Evolutionary conservation across 2,888 invertebrate genomes (phyloP), one percentile per base, ranked within the genome.

Genomic region (Nezara viridula): DNA sequence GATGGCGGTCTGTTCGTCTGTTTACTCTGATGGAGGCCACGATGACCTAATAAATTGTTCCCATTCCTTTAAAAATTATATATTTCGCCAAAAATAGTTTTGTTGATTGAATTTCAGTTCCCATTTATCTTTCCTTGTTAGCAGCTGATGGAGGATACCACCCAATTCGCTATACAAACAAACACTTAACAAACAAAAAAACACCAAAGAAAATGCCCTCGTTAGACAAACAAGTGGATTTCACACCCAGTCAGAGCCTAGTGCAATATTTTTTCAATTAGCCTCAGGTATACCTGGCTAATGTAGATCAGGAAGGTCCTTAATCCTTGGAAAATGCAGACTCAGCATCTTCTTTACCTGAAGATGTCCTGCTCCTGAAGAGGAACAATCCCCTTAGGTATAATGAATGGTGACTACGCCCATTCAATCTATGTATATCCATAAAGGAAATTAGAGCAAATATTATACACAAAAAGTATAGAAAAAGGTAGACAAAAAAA

Each of bases 211-310:
- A 73, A 73, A 73, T 73, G 32, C 66, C 19, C 66, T 73, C 66
- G 66, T 73, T 73, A 73, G 66, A 37, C 37, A 73, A 73, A 73
- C 66, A 73, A 73, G 66, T 73, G 66, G 37, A 73, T 73, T 73
- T 73, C 66, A 73, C 66, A 73, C 66, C 66, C 66, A 73, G 66
- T 73, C 32, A 73, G 66, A 73, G 66, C 32, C 7, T 73, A 73
- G 66, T 37, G 66, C 66, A 73, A 73, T 73, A 73, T 73, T 73
- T 73, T 73, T 73, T 73, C 66, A 73, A 73, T 73, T 73, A 73
- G 66, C 66, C 37, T 73, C 32, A 37, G 37, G 66, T 73, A 73
- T 73, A 73, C 66, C 66, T 73, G 66, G 66, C 37, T 73, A 73
- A 73, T 73, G 66, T 73, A 73, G 66, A 73, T 73, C 32, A 73